phyloP scores from a whole-genome alignment of 2,113 vertebrate genomes.

The Rhea pennata region DNA sequence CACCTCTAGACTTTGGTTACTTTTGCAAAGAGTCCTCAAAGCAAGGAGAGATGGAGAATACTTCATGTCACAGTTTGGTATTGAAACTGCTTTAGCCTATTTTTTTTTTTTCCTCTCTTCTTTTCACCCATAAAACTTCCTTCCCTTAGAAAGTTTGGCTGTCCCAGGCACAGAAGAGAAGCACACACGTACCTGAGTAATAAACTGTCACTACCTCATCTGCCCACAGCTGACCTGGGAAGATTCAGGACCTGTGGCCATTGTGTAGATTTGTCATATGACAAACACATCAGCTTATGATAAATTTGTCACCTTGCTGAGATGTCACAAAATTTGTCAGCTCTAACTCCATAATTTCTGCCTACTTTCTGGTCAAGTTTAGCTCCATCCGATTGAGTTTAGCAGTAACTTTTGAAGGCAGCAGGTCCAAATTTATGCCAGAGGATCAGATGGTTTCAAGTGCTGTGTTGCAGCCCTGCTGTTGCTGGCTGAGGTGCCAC shows the following conservation, averaged over 20 bases:
- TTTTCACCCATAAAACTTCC: background rate
- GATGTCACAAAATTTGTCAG: background rate
- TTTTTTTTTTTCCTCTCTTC: too few species aligned
- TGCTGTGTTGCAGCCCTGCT: background rate
- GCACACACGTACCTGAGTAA: background rate
- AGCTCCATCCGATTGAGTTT: background rate
- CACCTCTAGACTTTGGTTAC: background rate
- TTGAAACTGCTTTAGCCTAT: background rate
- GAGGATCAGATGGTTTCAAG: rapidly evolving
- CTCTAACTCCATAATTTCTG: background rate
- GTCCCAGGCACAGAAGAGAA: background rate
- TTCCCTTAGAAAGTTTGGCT: background rate
- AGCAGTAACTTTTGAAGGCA: background rate
- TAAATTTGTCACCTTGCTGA: background rate
- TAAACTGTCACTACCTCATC: background rate
- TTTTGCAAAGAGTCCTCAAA: background rate
- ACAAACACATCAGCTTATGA: background rate
- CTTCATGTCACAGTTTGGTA: background rate
- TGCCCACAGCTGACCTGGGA: background rate
- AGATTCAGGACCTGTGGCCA: background rate
- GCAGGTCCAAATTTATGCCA: rapidly evolving
- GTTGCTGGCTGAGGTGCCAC: background rate
- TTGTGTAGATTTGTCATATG: background rate
- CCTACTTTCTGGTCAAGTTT: background rate
- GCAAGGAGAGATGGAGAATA: background rate